phyloP scores from a whole-genome alignment of 2,888 invertebrate species.

The Epicampocera succincta region DNA sequence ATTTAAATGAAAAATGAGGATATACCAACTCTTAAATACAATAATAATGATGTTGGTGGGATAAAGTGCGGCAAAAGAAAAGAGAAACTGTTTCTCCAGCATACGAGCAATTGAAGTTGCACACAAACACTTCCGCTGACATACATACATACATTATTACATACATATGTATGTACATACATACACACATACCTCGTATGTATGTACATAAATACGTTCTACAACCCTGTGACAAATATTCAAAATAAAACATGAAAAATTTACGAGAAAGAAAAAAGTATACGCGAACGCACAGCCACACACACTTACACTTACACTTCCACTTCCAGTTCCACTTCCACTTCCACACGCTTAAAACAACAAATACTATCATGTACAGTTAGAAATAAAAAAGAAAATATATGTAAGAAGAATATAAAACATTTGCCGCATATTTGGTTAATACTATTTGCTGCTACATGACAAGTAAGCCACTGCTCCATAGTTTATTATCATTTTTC shows the following conservation, averaged over 20 bases:
- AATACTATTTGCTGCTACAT: conserved; percentile 63
- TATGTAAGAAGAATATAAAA: conserved; percentile 41
- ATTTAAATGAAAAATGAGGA: background rate
- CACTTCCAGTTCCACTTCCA: too few species aligned
- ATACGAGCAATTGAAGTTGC: background rate
- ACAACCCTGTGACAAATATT: conserved; percentile 55
- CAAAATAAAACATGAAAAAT: conserved; percentile 63
- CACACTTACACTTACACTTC: too few species aligned
- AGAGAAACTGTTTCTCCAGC: conserved; percentile 24
- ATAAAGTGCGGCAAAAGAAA: background rate
- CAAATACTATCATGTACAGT: background rate
- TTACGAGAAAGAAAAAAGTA: conserved; percentile 33
- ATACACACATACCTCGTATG: too few species aligned
- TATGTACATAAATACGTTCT: background rate
- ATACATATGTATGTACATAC: too few species aligned
- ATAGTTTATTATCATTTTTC: conserved; percentile 63
- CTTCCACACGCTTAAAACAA: background rate
- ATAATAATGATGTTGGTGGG: conserved; percentile 28
- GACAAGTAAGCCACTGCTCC: conserved; percentile 66
- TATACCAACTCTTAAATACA: background rate
- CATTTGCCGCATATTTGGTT: conserved; percentile 68
- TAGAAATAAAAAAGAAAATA: conserved; percentile 19
- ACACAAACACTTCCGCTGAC: too few species aligned
- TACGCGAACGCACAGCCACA: too few species aligned
- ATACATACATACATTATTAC: too few species aligned